phyloP scores from a whole-genome alignment of 2,888 invertebrate species.

The Azorinus chamasolen region DNA sequence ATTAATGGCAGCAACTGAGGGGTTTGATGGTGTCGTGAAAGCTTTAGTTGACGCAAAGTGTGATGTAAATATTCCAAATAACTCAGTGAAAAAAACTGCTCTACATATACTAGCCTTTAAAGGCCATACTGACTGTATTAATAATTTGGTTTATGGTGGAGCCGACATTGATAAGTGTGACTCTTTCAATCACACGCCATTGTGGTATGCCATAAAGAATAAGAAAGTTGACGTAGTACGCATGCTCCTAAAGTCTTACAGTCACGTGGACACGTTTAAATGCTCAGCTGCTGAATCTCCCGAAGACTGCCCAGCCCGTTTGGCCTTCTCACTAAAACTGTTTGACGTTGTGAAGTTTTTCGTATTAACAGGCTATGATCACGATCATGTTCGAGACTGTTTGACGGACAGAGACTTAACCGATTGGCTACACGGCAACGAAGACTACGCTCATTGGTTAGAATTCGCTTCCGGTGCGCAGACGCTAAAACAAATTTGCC shows the following conservation, averaged over 20 bases:
- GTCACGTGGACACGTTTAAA: slow-evolving; percentile 76
- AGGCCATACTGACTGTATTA: slow-evolving; percentile 80
- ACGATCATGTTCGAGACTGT: slow-evolving; percentile 69
- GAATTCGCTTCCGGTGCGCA: slow-evolving; percentile 75
- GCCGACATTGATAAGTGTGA: slow-evolving; percentile 80
- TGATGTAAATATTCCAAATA: slow-evolving; percentile 79
- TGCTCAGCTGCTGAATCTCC: slow-evolving; percentile 63
- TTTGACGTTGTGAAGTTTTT: slow-evolving; percentile 79
- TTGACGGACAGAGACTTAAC: slow-evolving; percentile 59
- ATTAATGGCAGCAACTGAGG: slow-evolving; percentile 83
- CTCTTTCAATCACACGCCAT: slow-evolving; percentile 71
- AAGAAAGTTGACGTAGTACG: slow-evolving; percentile 76
- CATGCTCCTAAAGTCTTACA: slow-evolving; percentile 79
- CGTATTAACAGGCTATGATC: slow-evolving; percentile 81
- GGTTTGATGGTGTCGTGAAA: slow-evolving; percentile 80
- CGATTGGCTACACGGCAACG: slow-evolving; percentile 55
- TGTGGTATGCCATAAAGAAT: slow-evolving; percentile 83
- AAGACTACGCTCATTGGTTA: slow-evolving; percentile 77
- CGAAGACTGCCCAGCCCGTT: slow-evolving; percentile 73
- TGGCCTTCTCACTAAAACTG: slow-evolving; percentile 72
- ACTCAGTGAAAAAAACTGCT: slow-evolving; percentile 73
- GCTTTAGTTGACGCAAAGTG: slow-evolving; percentile 74
- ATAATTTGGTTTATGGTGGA: slow-evolving; percentile 74
- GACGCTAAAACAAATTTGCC: slow-evolving; percentile 79
- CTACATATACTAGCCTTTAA: slow-evolving; percentile 83